These are phyloP conservation scores for Xenentodon cancila DNA, from an alignment of 2,797 vertebrate species.

Conservation along the genomic window DNA sequence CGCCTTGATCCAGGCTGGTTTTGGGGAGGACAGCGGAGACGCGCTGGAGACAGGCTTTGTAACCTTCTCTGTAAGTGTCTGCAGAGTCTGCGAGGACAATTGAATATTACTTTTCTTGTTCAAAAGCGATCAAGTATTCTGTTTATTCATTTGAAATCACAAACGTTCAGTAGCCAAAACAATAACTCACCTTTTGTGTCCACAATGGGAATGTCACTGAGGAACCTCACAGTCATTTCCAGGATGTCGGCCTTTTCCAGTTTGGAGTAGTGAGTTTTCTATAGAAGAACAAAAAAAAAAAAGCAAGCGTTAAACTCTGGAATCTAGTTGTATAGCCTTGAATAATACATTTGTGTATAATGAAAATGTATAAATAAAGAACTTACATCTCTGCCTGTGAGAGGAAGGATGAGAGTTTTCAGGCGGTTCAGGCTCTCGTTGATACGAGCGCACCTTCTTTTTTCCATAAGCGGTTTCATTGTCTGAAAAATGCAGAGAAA, in stretches of 20 bases:
- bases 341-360: neutral
- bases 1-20: constrained; percentile 73
- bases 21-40: constrained; percentile 81
- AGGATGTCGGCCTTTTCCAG: constrained; percentile 92
- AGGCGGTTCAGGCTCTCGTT: constrained; percentile 87
- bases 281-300: constrained; percentile 16
- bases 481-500: constrained; percentile 71
- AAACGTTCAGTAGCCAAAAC: neutral
- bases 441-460: constrained; percentile 88
- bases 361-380: neutral
- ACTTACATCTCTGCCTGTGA: constrained; percentile 87
- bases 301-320: constrained; percentile 26
- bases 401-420: constrained; percentile 87
- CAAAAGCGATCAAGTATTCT: too few relatives aligned
- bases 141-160: too few relatives aligned
- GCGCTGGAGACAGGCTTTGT: constrained; percentile 84
- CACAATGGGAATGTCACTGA: constrained; percentile 77
- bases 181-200: constrained; percentile 75
- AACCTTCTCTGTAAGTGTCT: constrained; percentile 85
- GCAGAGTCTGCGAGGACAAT: constrained; percentile 37
- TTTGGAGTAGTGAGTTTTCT: constrained; percentile 86
- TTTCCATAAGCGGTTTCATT: constrained; percentile 88
- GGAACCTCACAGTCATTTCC: constrained; percentile 91
- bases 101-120: constrained; percentile 37
- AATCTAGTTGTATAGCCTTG: neutral